Percentiles rank a stretch among this genome's conserved stretches.
Conservation (phyloP, 2,113 vertebrate species). For the Galemys pyrenaicus region DNA sequence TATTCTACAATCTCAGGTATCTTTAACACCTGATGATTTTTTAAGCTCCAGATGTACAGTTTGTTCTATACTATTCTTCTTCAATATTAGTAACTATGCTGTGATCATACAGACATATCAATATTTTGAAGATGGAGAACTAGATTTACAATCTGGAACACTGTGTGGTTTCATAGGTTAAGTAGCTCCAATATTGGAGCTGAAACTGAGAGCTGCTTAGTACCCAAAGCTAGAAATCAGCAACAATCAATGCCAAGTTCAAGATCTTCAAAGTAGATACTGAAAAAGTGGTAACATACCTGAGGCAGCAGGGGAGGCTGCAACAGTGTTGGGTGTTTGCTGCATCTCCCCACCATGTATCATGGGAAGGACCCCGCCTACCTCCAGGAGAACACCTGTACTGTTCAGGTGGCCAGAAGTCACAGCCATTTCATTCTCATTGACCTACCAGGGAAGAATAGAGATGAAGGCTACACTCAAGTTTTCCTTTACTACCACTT, state of each 20-base stretch:
- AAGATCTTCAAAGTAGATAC: slow-evolving; percentile 1
- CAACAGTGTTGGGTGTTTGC: slow-evolving; percentile 86
- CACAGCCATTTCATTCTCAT: slow-evolving; percentile 87
- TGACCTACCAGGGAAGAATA: slow-evolving; percentile 86
- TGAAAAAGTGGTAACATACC: slow-evolving; percentile 83
- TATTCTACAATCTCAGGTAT: neutral
- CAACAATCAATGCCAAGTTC: neutral
- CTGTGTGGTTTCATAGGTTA: neutral
- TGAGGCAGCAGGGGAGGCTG: slow-evolving; percentile 92
- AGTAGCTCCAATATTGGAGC: neutral
- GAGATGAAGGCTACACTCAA: slow-evolving; percentile 80
- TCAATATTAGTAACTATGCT: neutral
- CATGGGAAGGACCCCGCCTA: slow-evolving; percentile 90
- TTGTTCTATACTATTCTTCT: neutral
- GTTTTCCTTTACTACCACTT: slow-evolving; percentile 65
- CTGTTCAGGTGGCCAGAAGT: slow-evolving; percentile 85
- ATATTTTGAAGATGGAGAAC: slow-evolving; percentile 39
- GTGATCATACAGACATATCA: neutral
- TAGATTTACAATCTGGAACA: slow-evolving; percentile 9
- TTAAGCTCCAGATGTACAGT: neutral
- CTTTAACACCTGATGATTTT: neutral
- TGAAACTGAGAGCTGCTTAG: neutral
- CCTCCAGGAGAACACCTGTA: slow-evolving; percentile 91
- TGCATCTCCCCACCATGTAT: slow-evolving; percentile 92
- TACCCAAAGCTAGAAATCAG: slow-evolving; percentile 38